Base-by-base conservation (phyloP, 1,140 invertebrate species). In the Neuroterus valhalla region DNA sequence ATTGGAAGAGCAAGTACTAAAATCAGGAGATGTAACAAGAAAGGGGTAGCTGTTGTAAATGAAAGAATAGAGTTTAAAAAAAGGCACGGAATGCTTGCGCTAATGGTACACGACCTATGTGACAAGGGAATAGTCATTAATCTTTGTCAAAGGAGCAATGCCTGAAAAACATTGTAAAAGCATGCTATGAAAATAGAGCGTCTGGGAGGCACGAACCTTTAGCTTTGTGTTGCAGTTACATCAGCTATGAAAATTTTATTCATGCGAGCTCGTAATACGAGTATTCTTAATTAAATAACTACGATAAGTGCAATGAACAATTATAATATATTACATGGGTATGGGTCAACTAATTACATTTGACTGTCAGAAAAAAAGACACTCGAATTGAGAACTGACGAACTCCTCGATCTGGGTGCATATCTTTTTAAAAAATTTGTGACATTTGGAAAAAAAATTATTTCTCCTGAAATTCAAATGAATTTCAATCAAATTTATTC, bases 91-190 rank as follows among this genome's bases (percentile, higher is more conserved):
- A 62, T 62, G 26, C 55, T 62, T 62, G 14, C 31, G 12, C 55
- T 62, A 62, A 62, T 62, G 55, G 23, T 62, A 62, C 55, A 62
- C 55, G 55, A 62, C 26, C 55, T 62, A 26, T 62, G 55, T 62
- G 55, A 62, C 26, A 62, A 31, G 55, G 55, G 31, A 62, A n/a
- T 23, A 15, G 26, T 26, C 55, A 62, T 62, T 62, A 62, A 62
- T 62, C 55, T 31, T 62, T 62, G 55, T 62, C 55, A 62, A 3
- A 6, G n/a, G 55, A 62, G 31, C 55, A 62, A 62, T 62, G 55
- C 12, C 55, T 62, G 31, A 38, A 62, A 62, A 62, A 38, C 55
- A 62, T 62, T 62, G 15, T 62, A 38, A 62, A 62, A 62, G 4
- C 55, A 14, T 62, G 55, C 55, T 26, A 62, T 62, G 55, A 14